Conservation (phyloP, 2,888 invertebrate species). For the Pseudolycoriella hygida region DNA sequence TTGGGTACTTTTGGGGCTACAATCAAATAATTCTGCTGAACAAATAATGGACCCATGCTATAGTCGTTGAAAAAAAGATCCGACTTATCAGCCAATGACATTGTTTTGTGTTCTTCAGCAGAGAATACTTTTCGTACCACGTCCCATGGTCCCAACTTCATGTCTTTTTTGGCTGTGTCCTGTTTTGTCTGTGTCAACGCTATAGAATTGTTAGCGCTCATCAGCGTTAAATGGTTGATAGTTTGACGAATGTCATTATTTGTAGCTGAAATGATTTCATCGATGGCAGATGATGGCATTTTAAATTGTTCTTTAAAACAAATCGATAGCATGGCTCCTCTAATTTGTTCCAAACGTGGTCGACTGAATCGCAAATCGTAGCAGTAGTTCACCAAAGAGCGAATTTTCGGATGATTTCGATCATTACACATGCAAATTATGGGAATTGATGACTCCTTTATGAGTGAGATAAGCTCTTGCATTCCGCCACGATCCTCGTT, state of each 20-base stretch:
- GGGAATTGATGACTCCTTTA: slow-evolving; percentile 74
- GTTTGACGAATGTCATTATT: slow-evolving; percentile 90
- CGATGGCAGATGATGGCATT: slow-evolving; percentile 54
- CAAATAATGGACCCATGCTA: slow-evolving; percentile 86
- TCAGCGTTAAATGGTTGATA: slow-evolving; percentile 74
- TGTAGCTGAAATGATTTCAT: slow-evolving; percentile 68
- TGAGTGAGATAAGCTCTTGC: slow-evolving; percentile 80
- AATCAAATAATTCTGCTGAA: slow-evolving; percentile 89
- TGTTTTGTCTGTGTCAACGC: slow-evolving; percentile 31
- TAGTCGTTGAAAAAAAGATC: slow-evolving; percentile 96
- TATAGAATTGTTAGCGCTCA: slow-evolving; percentile 41
- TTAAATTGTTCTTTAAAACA: slow-evolving; percentile 82
- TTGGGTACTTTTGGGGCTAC: slow-evolving; percentile 59
- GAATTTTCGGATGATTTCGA: slow-evolving; percentile 80
- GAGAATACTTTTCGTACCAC: slow-evolving; percentile 79
- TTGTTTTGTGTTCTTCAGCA: slow-evolving; percentile 53
- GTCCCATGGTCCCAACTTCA: slow-evolving; percentile 87
- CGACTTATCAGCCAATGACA: slow-evolving; percentile 65
- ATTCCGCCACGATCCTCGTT: slow-evolving; percentile 97
- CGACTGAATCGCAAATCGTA: slow-evolving; percentile 76
- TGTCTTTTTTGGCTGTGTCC: slow-evolving; percentile 58
- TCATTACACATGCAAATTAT: slow-evolving; percentile 98
- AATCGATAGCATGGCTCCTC: slow-evolving; percentile 77
- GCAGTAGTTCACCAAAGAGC: slow-evolving; percentile 83
- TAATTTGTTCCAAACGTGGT: slow-evolving; percentile 80